A percentile compares a stretch with the other conserved stretches of the same genome.
These are phyloP conservation scores for Gnathonemus longibarbis DNA, from an alignment of 2,113 vertebrate species.

Conservation along the genomic window DNA sequence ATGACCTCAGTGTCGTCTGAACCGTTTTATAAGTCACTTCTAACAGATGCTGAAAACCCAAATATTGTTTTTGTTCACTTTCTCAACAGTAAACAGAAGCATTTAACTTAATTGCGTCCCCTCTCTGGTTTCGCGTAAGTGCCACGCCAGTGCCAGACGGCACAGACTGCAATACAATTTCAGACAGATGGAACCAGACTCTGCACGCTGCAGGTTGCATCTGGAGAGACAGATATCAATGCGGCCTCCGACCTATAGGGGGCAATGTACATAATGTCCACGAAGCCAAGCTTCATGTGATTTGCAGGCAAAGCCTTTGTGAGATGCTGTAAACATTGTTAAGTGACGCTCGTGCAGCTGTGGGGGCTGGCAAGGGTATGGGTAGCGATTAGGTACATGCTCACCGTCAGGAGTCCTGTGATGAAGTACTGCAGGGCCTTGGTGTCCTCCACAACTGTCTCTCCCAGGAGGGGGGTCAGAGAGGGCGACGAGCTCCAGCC, in stretches of 20 bases:
- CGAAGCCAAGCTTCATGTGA: background rate
- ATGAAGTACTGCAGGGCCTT: constrained; percentile 68
- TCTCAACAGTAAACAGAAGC: constrained; percentile 33
- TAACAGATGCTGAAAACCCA: constrained; percentile 13
- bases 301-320: background rate
- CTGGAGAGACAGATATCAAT: background rate
- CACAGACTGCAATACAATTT: constrained; percentile 13
- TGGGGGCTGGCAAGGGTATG: background rate
- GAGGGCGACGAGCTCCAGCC: constrained; percentile 72
- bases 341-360: background rate
- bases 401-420: constrained; percentile 69
- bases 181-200: constrained; percentile 10
- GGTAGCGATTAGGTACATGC: constrained; percentile 26
- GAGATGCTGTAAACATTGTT: background rate
- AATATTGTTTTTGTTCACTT: constrained; percentile 32
- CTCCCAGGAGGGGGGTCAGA: constrained; percentile 63
- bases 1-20: constrained; percentile 27
- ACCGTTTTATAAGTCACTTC: constrained; percentile 12
- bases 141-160: background rate
- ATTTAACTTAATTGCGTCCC: constrained; percentile 21
- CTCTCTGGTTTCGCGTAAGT: constrained; percentile 16
- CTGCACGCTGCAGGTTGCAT: background rate
- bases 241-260: background rate
- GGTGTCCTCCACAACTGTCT: constrained; percentile 68
- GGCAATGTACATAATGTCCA: background rate